Conservation (phyloP, 2,888 invertebrate genomes). For the Oscheius sp. region DNA sequence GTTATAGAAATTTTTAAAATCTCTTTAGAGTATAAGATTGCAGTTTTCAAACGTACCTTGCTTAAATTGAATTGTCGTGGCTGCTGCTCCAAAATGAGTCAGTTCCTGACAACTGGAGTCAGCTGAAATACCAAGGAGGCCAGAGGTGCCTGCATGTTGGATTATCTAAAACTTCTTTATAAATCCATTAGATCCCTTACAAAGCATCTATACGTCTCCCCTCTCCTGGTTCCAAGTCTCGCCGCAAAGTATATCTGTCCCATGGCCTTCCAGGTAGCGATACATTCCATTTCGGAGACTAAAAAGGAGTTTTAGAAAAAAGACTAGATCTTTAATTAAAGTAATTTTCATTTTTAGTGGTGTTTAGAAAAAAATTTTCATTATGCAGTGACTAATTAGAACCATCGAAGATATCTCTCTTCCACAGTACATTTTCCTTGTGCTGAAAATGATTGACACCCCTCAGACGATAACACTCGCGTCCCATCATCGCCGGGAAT, state of each 20-base stretch:
- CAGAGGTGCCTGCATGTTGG: slow-evolving; percentile 37
- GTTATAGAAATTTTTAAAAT: too few species aligned
- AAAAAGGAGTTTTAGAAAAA: slow-evolving; percentile 2
- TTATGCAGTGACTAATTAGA: too few species aligned
- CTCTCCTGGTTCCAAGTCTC: slow-evolving; percentile 36
- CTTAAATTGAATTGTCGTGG: slow-evolving; percentile 40
- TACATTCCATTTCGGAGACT: slow-evolving; percentile 51
- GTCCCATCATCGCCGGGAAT: too few species aligned
- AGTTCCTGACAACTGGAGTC: slow-evolving; percentile 50
- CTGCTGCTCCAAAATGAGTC: slow-evolving; percentile 45
- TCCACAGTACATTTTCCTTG: too few species aligned
- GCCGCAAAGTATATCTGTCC: slow-evolving; percentile 45
- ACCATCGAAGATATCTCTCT: too few species aligned
- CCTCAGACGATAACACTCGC: too few species aligned
- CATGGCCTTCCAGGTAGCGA: slow-evolving; percentile 41
- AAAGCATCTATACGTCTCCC: slow-evolving; percentile 48
- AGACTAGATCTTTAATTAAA: too few species aligned
- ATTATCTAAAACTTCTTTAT: slow-evolving; percentile 34
- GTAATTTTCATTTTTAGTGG: too few species aligned
- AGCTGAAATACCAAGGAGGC: slow-evolving; percentile 48
- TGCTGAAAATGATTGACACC: too few species aligned
- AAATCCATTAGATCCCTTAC: slow-evolving; percentile 14
- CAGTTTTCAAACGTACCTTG: slow-evolving; percentile 43
- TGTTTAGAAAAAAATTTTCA: too few species aligned
- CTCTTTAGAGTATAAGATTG: too few species aligned